Conservation (phyloP, 30 jellyfish, hydroid and myxozoan genomes). For the Hydractinia symbiolongicarpus region DNA sequence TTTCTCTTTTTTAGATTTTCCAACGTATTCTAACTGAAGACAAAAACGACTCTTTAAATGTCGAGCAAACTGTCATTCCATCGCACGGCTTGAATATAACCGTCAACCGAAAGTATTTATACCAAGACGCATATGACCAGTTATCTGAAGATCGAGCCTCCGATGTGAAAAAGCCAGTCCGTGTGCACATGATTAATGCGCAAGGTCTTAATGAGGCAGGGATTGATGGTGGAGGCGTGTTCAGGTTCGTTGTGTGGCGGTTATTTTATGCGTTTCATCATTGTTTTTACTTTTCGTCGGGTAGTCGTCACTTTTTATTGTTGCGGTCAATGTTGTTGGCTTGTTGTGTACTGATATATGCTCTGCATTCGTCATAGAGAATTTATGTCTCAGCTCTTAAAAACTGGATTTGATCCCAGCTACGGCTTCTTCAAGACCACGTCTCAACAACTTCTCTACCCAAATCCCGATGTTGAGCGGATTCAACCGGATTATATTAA, state of each 20-base stretch:
- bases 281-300: no score
- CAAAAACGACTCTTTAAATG: slow-evolving; percentile 43
- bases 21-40: slow-evolving; percentile 77
- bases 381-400: slow-evolving; percentile 76
- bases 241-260: slow-evolving; percentile 38
- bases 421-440: slow-evolving; percentile 84
- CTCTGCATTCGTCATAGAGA: slow-evolving; percentile 29
- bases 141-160: slow-evolving; percentile 87
- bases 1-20: slow-evolving; percentile 45
- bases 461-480: slow-evolving; percentile 72
- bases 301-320: no score
- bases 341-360: no score
- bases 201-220: slow-evolving; percentile 98
- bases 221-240: slow-evolving; percentile 96
- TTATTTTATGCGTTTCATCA: background rate
- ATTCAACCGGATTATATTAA: slow-evolving; percentile 65
- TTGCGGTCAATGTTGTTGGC: no score
- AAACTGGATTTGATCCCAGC: slow-evolving; percentile 85
- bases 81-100: slow-evolving; percentile 45
- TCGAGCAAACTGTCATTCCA: slow-evolving; percentile 33
- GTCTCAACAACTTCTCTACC: slow-evolving; percentile 79
- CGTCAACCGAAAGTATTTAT: slow-evolving; percentile 79
- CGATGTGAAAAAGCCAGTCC: slow-evolving; percentile 56
- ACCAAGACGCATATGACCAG: slow-evolving; percentile 95
- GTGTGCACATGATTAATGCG: slow-evolving; percentile 88